Conservation (phyloP, 2,113 vertebrate genomes). For the Macquaria ambigua region DNA sequence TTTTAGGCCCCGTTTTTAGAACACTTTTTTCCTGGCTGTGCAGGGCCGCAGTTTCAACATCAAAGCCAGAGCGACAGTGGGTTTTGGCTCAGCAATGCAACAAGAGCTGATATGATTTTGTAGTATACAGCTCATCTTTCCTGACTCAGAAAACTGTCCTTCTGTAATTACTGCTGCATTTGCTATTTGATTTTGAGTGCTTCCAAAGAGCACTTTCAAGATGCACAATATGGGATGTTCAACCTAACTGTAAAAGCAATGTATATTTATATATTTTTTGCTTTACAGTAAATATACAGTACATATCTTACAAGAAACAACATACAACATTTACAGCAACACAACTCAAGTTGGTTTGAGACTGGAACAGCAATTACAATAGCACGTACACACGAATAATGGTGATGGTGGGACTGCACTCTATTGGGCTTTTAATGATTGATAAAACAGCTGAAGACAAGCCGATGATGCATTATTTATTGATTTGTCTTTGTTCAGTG, state of each 20-base stretch:
- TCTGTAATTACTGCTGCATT: slow-evolving; percentile 35
- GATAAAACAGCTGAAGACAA: slow-evolving; percentile 63
- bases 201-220: not conserved
- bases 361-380: not conserved
- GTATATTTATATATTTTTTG: not conserved
- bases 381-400: slow-evolving; percentile 1
- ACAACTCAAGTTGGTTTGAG: not conserved
- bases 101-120: slow-evolving; percentile 45
- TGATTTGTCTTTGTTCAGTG: slow-evolving; percentile 59
- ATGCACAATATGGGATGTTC: not conserved
- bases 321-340: not conserved
- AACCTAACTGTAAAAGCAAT: not conserved
- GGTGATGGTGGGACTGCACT: slow-evolving; percentile 3
- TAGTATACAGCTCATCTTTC: slow-evolving; percentile 47
- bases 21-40: slow-evolving; percentile 26
- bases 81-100: slow-evolving; percentile 56
- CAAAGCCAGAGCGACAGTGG: slow-evolving; percentile 59
- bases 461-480: slow-evolving; percentile 71
- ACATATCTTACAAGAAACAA: not conserved
- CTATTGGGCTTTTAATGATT: slow-evolving; percentile 54
- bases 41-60: slow-evolving; percentile 56
- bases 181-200: slow-evolving; percentile 21
- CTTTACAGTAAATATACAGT: not conserved
- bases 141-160: slow-evolving; percentile 44
- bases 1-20: slow-evolving; percentile 60